These are phyloP conservation scores for Alcedo quadribrachys DNA, from an alignment of 2,797 vertebrate genomes.

Conservation along the genomic window DNA sequence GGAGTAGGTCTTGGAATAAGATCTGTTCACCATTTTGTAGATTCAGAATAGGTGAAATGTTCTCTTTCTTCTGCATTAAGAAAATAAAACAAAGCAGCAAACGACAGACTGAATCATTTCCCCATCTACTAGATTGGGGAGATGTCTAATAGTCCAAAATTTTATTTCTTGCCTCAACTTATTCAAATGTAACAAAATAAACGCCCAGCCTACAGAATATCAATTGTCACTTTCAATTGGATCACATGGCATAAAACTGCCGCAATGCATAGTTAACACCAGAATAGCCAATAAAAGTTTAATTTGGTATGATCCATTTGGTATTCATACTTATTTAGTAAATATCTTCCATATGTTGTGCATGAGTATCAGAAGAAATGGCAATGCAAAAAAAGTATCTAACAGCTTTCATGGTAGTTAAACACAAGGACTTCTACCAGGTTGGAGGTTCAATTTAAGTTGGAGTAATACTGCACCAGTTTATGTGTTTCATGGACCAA, in stretches of 20 bases:
- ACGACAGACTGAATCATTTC: neutral
- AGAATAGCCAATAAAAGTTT: neutral
- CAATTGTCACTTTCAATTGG: neutral
- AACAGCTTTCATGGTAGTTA: neutral
- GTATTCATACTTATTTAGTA: neutral
- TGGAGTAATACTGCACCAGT: neutral
- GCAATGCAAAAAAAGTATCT: neutral
- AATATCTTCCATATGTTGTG: neutral
- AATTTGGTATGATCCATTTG: neutral
- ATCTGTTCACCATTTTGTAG: neutral
- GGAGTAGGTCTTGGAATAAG: neutral
- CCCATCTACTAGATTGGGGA: neutral
- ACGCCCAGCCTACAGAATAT: neutral
- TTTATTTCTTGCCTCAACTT: neutral
- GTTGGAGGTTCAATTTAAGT: neutral
- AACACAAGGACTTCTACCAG: neutral
- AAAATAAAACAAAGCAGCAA: neutral
- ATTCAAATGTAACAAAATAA: neutral
- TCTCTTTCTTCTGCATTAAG: neutral
- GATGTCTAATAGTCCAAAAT: neutral
- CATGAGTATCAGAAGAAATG: neutral
- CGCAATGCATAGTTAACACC: neutral
- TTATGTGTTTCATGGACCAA: neutral
- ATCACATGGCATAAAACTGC: neutral
- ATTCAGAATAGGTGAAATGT: neutral